Conservation (phyloP, 92 coral and sea anemone genomes). For the Zoanthus gigantus region DNA sequence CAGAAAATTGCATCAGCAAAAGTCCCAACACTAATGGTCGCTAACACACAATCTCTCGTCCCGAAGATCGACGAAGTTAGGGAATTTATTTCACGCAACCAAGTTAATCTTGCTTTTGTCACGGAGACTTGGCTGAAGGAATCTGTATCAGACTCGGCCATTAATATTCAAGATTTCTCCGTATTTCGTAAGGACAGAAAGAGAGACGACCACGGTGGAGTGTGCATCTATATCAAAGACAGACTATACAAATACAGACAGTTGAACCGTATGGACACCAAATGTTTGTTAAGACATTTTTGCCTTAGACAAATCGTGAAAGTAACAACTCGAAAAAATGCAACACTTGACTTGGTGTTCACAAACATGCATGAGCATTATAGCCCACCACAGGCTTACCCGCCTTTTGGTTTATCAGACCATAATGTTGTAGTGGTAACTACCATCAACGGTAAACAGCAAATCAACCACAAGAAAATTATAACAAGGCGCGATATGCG, state of each 20-base stretch:
- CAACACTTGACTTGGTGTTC: conserved; percentile 58
- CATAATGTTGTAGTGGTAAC: conserved; percentile 45
- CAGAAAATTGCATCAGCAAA: too few species aligned
- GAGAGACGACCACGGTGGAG: conserved; percentile 41
- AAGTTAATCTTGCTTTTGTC: conserved; percentile 30
- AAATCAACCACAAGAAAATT: not conserved
- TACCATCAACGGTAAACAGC: conserved; percentile 35
- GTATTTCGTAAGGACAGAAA: conserved; percentile 31
- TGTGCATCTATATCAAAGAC: conserved; percentile 13
- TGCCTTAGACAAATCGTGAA: conserved; percentile 60
- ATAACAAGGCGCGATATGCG: conserved; percentile 32
- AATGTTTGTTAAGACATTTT: conserved; percentile 39
- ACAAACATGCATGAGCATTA: conserved; percentile 53
- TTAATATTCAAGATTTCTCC: conserved; percentile 24
- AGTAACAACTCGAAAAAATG: conserved; percentile 57
- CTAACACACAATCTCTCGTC: conserved; percentile 15
- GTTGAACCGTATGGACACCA: conserved; percentile 28
- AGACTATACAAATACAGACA: not conserved
- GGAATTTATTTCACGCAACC: conserved; percentile 33
- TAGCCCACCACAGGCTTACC: conserved; percentile 34
- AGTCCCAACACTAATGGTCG: too few species aligned
- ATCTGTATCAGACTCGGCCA: conserved; percentile 24
- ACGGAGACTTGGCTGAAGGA: conserved; percentile 46
- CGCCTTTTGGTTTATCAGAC: conserved; percentile 63
- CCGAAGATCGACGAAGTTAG: conserved; percentile 28